Conservation (phyloP, 2,888 invertebrate species). For the Tetragnatha montana region DNA sequence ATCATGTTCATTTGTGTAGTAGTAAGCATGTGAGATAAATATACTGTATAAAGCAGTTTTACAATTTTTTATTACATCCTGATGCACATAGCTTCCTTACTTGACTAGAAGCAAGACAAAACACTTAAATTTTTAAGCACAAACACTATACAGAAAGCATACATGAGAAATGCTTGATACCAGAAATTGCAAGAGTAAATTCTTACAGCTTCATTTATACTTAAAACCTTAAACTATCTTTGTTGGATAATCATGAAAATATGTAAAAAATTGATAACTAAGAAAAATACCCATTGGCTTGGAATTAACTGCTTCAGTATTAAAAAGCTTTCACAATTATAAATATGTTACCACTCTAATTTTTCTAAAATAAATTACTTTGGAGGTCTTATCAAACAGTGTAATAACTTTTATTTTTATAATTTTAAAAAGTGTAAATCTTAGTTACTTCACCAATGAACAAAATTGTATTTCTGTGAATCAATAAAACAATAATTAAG, state of each 20-base stretch:
- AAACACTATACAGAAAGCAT: slow-evolving; percentile 40
- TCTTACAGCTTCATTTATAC: background rate
- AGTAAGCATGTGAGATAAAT: no score
- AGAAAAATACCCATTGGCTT: background rate
- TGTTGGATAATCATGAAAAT: background rate
- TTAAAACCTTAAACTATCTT: background rate
- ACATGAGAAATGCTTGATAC: slow-evolving; percentile 37
- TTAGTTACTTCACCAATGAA: no score
- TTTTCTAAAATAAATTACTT: background rate
- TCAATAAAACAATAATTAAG: no score
- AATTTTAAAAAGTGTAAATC: no score
- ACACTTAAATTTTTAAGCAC: slow-evolving; percentile 20
- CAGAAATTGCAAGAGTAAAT: slow-evolving; percentile 42
- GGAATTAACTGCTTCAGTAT: background rate
- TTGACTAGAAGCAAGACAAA: slow-evolving; percentile 68
- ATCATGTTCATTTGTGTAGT: no score
- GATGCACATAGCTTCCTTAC: slow-evolving; percentile 63
- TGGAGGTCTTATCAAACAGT: no score
- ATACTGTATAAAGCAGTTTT: no score
- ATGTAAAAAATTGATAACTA: background rate
- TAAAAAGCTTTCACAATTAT: background rate
- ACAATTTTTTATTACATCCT: slow-evolving; percentile 36
- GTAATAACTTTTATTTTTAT: no score
- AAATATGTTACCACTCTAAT: background rate
- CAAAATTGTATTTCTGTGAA: no score